Evolutionary conservation across 2,113 vertebrate genomes (phyloP).

Genomic region (Pionites leucogaster): DNA sequence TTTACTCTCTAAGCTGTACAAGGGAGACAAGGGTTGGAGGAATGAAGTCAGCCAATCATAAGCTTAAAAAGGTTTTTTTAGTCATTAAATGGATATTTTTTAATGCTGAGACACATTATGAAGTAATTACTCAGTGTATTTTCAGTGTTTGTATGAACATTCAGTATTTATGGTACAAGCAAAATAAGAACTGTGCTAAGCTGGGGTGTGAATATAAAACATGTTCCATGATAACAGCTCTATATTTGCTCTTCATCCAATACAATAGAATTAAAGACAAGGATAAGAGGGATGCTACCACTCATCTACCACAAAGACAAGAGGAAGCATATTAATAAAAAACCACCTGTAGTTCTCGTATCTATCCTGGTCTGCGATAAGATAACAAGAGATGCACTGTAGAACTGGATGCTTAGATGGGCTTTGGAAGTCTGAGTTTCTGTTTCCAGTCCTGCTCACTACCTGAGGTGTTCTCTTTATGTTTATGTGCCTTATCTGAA

Average conservation of each 20-base stretch:
- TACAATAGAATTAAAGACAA: not conserved
- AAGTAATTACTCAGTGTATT: not conserved
- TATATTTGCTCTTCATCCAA: not conserved
- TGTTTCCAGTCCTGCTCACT: not conserved
- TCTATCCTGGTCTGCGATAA: not conserved
- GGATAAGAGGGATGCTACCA: not conserved
- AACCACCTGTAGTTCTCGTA: not conserved
- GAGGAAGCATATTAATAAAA: not conserved
- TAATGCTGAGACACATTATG: not conserved
- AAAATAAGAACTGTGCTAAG: not conserved
- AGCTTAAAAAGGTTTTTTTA: not conserved
- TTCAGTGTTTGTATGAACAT: not conserved
- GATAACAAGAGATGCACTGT: not conserved
- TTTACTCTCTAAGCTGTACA: not conserved
- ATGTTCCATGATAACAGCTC: not conserved
- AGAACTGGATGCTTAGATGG: not conserved
- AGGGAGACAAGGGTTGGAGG: not conserved
- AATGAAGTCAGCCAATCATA: not conserved
- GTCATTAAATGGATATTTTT: not conserved
- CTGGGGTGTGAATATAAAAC: not conserved
- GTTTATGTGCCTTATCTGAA: not conserved
- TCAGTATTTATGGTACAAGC: not conserved
- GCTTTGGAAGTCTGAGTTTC: not conserved
- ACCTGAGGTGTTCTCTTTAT: not conserved
- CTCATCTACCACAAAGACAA: not conserved